Evolutionary conservation across 2,113 vertebrate genomes (phyloP).

Genomic region (Cathartes aura): DNA sequence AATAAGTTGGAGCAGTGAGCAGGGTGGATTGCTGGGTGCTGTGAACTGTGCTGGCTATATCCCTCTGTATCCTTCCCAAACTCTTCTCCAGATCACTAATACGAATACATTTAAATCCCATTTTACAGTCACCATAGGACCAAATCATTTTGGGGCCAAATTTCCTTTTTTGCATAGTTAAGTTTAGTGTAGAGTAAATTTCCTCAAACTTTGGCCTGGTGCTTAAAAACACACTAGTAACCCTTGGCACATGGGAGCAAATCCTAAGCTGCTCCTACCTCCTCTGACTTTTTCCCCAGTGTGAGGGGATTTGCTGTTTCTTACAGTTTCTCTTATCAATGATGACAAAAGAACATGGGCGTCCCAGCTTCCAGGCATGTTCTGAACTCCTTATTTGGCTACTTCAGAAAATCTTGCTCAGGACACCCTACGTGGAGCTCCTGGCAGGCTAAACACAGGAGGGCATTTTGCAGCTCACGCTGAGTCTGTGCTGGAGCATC

Average conservation of each 20-base stretch:
- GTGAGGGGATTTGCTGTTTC: not conserved
- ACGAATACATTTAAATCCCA: conserved; percentile 21
- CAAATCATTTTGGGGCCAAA: conserved; percentile 7
- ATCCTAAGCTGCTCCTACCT: not conserved
- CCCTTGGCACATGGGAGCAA: not conserved
- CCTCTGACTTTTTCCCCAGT: not conserved
- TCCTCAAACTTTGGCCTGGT: conserved; percentile 3
- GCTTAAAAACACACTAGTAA: conserved; percentile 23
- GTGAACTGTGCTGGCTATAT: conserved; percentile 6
- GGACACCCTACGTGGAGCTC: not conserved
- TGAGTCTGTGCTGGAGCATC: not conserved
- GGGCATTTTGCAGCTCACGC: not conserved
- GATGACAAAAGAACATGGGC: not conserved
- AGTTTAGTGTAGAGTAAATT: not conserved
- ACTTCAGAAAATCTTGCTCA: not conserved
- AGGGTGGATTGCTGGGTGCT: conserved; percentile 18
- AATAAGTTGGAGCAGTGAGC: not conserved
- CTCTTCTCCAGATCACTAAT: not conserved
- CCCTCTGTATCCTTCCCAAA: not conserved
- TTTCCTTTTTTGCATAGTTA: conserved; percentile 17
- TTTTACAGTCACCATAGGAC: conserved; percentile 13
- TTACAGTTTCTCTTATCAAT: not conserved
- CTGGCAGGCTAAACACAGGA: not conserved
- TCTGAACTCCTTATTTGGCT: not conserved
- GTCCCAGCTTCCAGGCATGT: not conserved